Percentiles rank a stretch among this genome's conserved stretches.
phyloP scores from a whole-genome alignment of 2,888 invertebrate genomes.

The Conus canariensis region DNA sequence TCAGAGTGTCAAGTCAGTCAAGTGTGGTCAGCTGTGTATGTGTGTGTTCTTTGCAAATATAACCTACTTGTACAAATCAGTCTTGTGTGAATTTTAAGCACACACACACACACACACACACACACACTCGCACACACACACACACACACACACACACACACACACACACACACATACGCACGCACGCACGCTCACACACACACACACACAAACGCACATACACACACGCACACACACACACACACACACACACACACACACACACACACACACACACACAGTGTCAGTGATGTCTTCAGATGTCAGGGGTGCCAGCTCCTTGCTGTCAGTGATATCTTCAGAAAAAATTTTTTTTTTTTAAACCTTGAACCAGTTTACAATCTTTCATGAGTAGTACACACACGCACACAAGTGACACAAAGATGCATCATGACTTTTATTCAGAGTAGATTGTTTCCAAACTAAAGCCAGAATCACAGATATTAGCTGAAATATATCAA shows the following conservation, averaged over 20 bases:
- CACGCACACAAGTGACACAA: no score
- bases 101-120: conserved; percentile 10
- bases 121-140: neutral
- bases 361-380: neutral
- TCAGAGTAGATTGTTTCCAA: no score
- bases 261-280: conserved; percentile 2
- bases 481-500: no score
- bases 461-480: no score
- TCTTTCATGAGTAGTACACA: no score
- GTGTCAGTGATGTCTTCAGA: neutral
- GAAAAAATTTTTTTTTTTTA: neutral
- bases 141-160: neutral
- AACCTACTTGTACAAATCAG: neutral
- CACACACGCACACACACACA: conserved; percentile 4
- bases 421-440: no score
- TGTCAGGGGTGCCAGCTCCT: no score
- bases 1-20: neutral
- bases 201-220: conserved; percentile 4
- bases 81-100: no score
- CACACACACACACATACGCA: neutral
- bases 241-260: neutral
- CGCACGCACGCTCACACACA: conserved; percentile 13
- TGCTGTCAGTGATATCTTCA: no score
- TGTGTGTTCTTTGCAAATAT: neutral
- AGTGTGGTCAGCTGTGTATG: neutral